Conservation (phyloP, 1,140 invertebrate genomes). For the Drosophila persimilis region DNA sequence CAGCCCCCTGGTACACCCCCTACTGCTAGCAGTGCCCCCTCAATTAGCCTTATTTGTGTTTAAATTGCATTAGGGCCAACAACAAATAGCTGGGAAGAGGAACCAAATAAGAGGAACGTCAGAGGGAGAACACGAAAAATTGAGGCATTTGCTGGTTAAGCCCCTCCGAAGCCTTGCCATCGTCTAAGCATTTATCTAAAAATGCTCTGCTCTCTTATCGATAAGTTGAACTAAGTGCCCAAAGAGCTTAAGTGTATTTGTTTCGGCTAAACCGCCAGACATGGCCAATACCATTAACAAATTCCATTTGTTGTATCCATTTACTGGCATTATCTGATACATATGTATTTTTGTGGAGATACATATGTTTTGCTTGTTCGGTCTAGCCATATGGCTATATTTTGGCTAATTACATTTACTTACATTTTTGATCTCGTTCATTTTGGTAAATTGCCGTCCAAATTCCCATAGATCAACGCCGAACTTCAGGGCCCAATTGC, state of each 20-base stretch:
- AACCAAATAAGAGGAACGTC: constrained; percentile 28
- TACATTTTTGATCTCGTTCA: constrained; percentile 93
- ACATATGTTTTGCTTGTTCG: constrained; percentile 1
- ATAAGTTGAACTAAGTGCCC: constrained; percentile 50
- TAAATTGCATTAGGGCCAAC: constrained; percentile 71
- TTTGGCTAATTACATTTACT: constrained; percentile 85
- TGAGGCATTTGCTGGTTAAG: constrained; percentile 67
- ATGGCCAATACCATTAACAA: constrained; percentile 54
- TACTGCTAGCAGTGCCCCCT: constrained; percentile 18
- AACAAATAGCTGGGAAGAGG: constrained; percentile 29
- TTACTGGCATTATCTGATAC: constrained; percentile 36
- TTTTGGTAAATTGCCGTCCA: constrained; percentile 92
- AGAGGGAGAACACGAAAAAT: constrained; percentile 40
- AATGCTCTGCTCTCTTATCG: constrained; percentile 60
- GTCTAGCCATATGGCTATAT: constrained; percentile 6
- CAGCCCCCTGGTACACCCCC: background rate
- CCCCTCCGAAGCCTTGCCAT: constrained; percentile 53
- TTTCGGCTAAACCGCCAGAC: constrained; percentile 34
- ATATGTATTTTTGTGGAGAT: constrained; percentile 18
- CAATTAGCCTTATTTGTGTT: constrained; percentile 77
- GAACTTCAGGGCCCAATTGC: constrained; percentile 95
- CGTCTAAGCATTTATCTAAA: constrained; percentile 66
- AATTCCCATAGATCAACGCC: constrained; percentile 95
- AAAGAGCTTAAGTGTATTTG: constrained; percentile 64
- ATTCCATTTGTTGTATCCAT: constrained; percentile 18